Base-by-base conservation (phyloP, 2,797 vertebrate genomes). In the Champsocephalus gunnari region DNA sequence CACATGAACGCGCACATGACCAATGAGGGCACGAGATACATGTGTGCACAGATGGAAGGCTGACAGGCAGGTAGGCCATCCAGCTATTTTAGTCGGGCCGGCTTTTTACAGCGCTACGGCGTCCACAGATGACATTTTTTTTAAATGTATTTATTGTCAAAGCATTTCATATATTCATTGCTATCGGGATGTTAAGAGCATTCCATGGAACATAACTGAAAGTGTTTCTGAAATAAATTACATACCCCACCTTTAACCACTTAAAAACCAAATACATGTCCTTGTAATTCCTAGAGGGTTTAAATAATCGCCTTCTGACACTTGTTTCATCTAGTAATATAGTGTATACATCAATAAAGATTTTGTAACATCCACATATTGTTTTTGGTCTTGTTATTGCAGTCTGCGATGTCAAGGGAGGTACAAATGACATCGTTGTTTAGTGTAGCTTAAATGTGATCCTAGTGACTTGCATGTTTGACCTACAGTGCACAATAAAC, bases 301-400 rank as follows among this genome's bases (percentile, higher is more conserved):
- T 57, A 53, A 81, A 81, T 58, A 38, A 77, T 63, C 51, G 77
- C 34, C 28, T 69, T 44, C 32, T 61, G 28, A 48, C 48, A 77
- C 24, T 34, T 65, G 44, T 68, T 69, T 84, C 70, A 80, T 84
- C 32, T 66, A 43, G 63, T 66, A 83, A 51, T 53, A 55, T 87
- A 89, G 75, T 87, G 62, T 84, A 82, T 80, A 75, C 75, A 59
- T 85, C 79, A 93, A 93, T 94, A 93, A 94, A 94, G 79, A 80
- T 75, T 87, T 88, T 88, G 75, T 86, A 87, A 82, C 70, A 69
- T 66, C 57, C 13, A 61, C 7, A 9, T 53, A 2, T 14, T 49
- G 43, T 56, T 63, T 79, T 47, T 63, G 14, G 32, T 54, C 41
- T 82, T 62, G 62, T 10, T 79, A 5, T 76, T 81, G 32, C 4